Evolutionary conservation across 2,797 vertebrate genomes (phyloP), one percentile per base, ranked within the genome.

Genomic region (Dendrocincla tyrannina): DNA sequence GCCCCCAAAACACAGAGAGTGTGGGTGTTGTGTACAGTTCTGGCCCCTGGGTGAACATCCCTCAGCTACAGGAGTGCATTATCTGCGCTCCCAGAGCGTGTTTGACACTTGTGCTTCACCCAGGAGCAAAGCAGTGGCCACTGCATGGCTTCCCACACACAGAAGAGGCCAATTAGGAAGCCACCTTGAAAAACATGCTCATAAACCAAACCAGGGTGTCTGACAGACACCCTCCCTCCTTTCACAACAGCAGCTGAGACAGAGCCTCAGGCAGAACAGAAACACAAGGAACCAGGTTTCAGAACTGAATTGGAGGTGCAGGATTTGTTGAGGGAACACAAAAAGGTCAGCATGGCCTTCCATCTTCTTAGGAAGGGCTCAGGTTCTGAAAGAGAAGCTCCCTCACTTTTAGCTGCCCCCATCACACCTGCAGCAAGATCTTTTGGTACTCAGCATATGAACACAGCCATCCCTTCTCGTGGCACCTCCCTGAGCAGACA

Each of bases 21-120:
- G 23, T 5, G 47, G 32, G 69, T 39, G 35, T 2, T 39, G 49
- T 8, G 37, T 39, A 9, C 42, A 53, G 11, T 2, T 2, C 56
- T 15, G 28, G 11, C 9, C 66, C 44, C 66, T 27, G n/a, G 25
- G 27, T 66, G 56, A 58, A 41, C 12, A 63, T 5, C 33, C 41
- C 59, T 81, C 41, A 63, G 27, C 52, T 66, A 28, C 76, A 77
- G 56, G 30, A 80, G 47, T 24, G 27, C 28, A 11, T 47, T 9
- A 75, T 32, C 70, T 56, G 41, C 2, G 1, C 55, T 79, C 55
- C 14, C 24, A 22, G 64, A 11, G 59, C 0, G 0, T 37, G 49
- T n/a, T 32, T 50, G 46, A 35, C 58, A 8, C 24, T 22, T n/a
- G 37, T 33, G 77, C 49, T 49, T 35, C 66, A 30, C 4, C 20